Percentiles rank a stretch among this genome's conserved stretches.
phyloP scores from a whole-genome alignment of 1,140 invertebrate genomes.

The Leptinotarsa defecta region DNA sequence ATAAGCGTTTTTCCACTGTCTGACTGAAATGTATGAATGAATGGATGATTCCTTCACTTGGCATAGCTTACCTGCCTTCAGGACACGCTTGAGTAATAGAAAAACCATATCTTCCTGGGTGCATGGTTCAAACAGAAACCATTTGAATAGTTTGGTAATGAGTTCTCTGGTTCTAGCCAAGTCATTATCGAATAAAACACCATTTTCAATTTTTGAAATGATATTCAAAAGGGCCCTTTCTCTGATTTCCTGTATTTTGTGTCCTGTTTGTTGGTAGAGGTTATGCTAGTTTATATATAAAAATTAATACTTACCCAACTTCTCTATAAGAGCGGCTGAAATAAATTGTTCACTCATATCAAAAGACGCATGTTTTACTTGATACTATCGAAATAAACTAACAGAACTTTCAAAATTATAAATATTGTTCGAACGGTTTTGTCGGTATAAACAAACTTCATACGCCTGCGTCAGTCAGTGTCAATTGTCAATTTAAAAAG shows the following conservation, averaged over 20 bases:
- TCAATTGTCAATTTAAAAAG: too few relatives aligned
- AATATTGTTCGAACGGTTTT: not conserved
- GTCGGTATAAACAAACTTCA: not conserved
- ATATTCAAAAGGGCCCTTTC: conserved; percentile 52
- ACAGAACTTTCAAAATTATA: not conserved
- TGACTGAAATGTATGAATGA: conserved; percentile 38
- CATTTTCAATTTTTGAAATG: conserved; percentile 51
- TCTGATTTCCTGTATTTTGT: conserved; percentile 54
- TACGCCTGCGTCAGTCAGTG: not conserved
- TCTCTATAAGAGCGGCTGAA: conserved; percentile 48
- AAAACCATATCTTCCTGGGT: conserved; percentile 47
- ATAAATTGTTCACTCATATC: conserved; percentile 45
- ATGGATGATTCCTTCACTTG: conserved; percentile 1
- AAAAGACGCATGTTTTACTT: not conserved
- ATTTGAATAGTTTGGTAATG: conserved; percentile 50
- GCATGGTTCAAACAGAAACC: conserved; percentile 51
- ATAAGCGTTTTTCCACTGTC: conserved; percentile 44
- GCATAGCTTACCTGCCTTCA: conserved; percentile 39
- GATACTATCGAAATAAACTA: not conserved
- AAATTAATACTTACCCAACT: conserved; percentile 46
- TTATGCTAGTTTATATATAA: conserved; percentile 12
- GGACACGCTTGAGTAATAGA: conserved; percentile 42
- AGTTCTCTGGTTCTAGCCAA: conserved; percentile 49
- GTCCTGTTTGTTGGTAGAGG: conserved; percentile 41
- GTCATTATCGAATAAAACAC: conserved; percentile 50